A percentile compares a stretch with the other conserved stretches of the same genome.
Evolutionary conservation across 2,888 invertebrate species (phyloP).

Genomic region (Amiota communis): DNA sequence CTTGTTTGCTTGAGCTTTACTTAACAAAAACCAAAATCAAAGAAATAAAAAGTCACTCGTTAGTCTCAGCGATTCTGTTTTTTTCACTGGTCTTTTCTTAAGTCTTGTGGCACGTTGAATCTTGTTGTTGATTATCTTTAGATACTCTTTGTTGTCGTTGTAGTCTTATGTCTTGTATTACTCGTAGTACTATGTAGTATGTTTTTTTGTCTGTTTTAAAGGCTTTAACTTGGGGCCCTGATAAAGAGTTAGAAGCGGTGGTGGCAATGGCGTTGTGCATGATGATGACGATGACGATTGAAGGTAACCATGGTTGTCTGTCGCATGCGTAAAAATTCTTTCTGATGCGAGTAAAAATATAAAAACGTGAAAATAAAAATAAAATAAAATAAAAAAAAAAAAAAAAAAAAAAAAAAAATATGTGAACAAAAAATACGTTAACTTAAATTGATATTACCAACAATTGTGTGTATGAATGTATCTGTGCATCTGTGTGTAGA

Average conservation of each 20-base stretch:
- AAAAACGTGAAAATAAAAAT: not conserved
- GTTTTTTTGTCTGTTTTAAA: too few species aligned
- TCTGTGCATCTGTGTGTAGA: not conserved
- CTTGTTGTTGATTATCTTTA: conserved; percentile 17
- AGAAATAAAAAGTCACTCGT: conserved; percentile 6
- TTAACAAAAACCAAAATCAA: not conserved
- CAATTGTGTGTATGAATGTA: not conserved
- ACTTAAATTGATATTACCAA: conserved; percentile 28
- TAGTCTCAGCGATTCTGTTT: not conserved
- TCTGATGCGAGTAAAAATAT: conserved; percentile 3
- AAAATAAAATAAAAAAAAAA: not conserved
- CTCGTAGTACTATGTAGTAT: too few species aligned
- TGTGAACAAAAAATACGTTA: conserved; percentile 13
- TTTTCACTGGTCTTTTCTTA: conserved; percentile 1
- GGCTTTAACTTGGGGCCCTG: conserved; percentile 5
- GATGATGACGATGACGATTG: not conserved
- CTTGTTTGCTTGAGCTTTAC: not conserved
- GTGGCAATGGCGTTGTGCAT: not conserved
- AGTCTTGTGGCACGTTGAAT: conserved; percentile 25
- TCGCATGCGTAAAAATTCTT: conserved; percentile 28
- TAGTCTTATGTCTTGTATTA: too few species aligned
- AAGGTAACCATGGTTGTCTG: not conserved
- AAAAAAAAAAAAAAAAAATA: conserved; percentile 7
- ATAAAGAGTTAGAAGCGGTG: not conserved
- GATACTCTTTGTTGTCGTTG: not conserved